Conservation (phyloP, 2,888 invertebrate genomes). For the Eilema griseolum region DNA sequence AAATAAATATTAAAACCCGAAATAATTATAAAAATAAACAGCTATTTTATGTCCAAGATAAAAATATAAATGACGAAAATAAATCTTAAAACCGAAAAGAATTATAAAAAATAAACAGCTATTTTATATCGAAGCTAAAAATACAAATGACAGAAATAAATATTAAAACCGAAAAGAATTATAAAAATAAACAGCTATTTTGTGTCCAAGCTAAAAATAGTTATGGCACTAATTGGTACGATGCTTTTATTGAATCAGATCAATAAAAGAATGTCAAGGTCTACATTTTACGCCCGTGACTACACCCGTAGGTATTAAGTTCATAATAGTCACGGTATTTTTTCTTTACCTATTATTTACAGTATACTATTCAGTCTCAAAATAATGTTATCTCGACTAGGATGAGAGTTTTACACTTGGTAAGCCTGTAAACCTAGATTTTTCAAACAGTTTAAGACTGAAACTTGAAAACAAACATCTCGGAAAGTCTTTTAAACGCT, state of each 20-base stretch:
- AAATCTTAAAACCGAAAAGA: too few species aligned
- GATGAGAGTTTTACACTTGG: conserved; percentile 14
- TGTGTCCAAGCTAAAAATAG: background rate
- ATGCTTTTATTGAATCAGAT: background rate
- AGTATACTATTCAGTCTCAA: background rate
- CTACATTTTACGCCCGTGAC: background rate
- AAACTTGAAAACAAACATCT: conserved; percentile 27
- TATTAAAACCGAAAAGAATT: background rate
- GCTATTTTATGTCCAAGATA: too few species aligned
- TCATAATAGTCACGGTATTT: background rate
- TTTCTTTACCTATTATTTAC: background rate
- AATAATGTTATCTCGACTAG: conserved; percentile 7
- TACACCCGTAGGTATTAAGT: background rate
- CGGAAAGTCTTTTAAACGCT: conserved; percentile 26
- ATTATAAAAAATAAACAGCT: too few species aligned
- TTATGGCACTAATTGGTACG: background rate
- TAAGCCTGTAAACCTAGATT: conserved; percentile 14
- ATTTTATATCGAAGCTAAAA: too few species aligned
- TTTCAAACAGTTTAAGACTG: conserved; percentile 21
- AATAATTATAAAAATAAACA: too few species aligned
- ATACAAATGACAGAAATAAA: background rate
- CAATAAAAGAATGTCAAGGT: conserved; percentile 2
- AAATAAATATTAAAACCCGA: too few species aligned
- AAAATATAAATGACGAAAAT: too few species aligned
- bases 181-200: too few species aligned